phyloP scores from a whole-genome alignment of 2,113 vertebrate genomes.

The Corvus hawaiiensis region DNA sequence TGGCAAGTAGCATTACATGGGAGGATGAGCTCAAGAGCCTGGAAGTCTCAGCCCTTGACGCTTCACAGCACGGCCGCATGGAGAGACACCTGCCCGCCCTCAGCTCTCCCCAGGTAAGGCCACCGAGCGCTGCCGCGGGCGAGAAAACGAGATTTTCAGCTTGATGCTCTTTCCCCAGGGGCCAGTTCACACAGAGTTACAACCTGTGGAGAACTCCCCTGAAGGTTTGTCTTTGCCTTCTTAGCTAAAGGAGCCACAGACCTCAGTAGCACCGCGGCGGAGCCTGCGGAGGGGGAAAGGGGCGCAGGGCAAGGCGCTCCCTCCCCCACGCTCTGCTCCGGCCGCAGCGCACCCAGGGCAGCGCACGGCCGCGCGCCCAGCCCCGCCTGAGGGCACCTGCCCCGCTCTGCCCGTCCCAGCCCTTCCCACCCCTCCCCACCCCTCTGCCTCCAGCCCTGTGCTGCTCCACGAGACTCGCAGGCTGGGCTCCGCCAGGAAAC shows the following conservation, averaged over 20 bases:
- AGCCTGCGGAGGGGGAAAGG: fast-evolving
- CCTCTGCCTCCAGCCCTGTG: neutral
- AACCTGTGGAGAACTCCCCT: no score
- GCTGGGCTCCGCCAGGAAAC: neutral
- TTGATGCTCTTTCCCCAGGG: fast-evolving
- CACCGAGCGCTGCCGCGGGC: fast-evolving
- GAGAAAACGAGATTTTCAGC: no score
- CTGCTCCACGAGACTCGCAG: fast-evolving
- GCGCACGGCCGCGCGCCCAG: fast-evolving
- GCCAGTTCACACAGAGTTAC: neutral
- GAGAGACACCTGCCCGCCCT: fast-evolving
- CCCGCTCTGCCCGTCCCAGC: fast-evolving
- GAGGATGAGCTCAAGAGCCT: fast-evolving
- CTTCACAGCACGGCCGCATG: fast-evolving
- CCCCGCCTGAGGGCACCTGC: fast-evolving
- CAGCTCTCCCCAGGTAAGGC: fast-evolving
- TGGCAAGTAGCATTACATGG: fast-evolving
- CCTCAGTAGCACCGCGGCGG: fast-evolving
- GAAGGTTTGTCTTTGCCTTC: neutral
- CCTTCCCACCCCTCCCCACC: no score
- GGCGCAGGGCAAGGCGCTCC: fast-evolving
- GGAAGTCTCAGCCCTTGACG: neutral
- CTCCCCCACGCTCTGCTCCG: fast-evolving
- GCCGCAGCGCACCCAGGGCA: fast-evolving
- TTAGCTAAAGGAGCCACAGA: fast-evolving